Evolutionary conservation across 2,797 vertebrate genomes (phyloP).

Genomic region (Enteromius treurensis): DNA sequence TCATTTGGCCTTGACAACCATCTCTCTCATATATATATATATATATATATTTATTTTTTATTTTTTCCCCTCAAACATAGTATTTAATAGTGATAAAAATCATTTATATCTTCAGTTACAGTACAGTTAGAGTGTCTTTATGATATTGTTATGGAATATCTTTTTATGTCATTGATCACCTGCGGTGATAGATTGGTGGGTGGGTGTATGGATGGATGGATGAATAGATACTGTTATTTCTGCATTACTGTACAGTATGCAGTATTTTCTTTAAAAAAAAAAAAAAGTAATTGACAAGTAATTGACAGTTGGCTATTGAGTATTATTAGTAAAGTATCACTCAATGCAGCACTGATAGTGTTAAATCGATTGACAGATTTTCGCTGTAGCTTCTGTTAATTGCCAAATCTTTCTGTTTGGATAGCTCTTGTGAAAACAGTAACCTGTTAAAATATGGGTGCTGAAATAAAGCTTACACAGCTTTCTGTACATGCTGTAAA

Average conservation of each 20-base stretch:
- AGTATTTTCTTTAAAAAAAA: background rate
- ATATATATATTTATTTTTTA: too few relatives aligned
- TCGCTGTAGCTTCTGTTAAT: background rate
- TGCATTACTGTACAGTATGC: background rate
- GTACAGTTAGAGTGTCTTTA: background rate
- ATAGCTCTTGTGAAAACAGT: background rate
- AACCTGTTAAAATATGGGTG: constrained; percentile 6
- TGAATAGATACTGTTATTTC: background rate
- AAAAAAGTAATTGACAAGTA: background rate
- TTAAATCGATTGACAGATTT: background rate
- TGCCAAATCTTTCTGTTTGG: background rate
- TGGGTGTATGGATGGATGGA: too few relatives aligned
- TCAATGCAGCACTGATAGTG: background rate
- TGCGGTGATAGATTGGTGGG: background rate
- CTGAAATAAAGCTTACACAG: background rate
- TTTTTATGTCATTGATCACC: background rate
- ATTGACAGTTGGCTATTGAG: background rate
- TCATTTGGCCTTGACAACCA: background rate
- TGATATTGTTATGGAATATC: background rate
- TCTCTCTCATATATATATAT: background rate
- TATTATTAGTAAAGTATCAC: background rate
- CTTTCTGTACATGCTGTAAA: background rate
- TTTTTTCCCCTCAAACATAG: background rate
- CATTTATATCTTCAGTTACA: background rate
- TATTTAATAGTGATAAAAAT: background rate